These are phyloP conservation scores for Brachypodius melanocephalos DNA, from an alignment of 2,113 vertebrate genomes.

Conservation along the genomic window DNA sequence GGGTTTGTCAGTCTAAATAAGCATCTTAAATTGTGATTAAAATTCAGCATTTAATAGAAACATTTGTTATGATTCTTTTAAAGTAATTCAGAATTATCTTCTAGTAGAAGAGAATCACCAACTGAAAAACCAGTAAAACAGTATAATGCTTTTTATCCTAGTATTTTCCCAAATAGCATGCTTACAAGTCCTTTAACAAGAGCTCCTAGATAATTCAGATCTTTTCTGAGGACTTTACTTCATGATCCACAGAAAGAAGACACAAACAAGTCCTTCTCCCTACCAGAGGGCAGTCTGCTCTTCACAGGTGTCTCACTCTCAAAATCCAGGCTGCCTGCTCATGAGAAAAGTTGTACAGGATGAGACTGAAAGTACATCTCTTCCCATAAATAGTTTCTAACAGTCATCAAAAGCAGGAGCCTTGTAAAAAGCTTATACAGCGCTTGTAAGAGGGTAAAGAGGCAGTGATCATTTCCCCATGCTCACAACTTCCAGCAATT, in stretches of 20 bases:
- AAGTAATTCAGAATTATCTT: background rate
- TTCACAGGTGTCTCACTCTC: background rate
- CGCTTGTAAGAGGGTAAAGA: background rate
- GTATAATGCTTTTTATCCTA: background rate
- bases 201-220: background rate
- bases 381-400: background rate
- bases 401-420: background rate
- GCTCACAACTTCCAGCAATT: background rate
- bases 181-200: background rate
- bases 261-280: background rate
- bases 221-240: background rate
- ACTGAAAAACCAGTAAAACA: background rate
- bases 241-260: background rate
- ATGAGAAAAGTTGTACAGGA: background rate
- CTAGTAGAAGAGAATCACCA: background rate
- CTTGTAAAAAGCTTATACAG: background rate
- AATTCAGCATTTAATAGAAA: background rate
- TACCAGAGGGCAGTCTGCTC: background rate
- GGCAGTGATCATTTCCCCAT: background rate
- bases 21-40: background rate
- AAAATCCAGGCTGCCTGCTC: background rate
- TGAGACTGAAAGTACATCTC: background rate
- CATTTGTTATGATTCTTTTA: background rate
- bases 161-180: background rate
- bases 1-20: background rate